These are phyloP conservation scores for Corythornis cristatus DNA, from an alignment of 2,113 vertebrate genomes.

Conservation along the genomic window DNA sequence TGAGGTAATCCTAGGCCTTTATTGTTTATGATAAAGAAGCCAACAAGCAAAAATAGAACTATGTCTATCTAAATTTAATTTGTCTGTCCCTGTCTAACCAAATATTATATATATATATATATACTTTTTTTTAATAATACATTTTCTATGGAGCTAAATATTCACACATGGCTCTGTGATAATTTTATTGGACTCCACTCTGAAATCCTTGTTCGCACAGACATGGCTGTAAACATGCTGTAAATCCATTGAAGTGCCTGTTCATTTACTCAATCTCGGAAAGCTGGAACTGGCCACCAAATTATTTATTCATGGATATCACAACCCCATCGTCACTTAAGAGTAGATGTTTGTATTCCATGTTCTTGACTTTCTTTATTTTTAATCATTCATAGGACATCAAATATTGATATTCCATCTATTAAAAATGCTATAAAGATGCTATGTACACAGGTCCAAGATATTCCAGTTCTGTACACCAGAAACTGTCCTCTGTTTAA, in stretches of 20 bases:
- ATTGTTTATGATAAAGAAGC: not conserved
- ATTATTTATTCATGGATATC: slow-evolving; percentile 61
- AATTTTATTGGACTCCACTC: slow-evolving; percentile 8
- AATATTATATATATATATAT: not conserved
- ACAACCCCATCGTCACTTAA: slow-evolving; percentile 32
- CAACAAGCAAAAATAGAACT: not conserved
- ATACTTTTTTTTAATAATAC: not conserved
- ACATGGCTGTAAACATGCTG: not conserved
- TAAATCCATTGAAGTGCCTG: slow-evolving; percentile 18
- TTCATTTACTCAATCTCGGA: not conserved
- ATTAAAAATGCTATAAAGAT: slow-evolving; percentile 64
- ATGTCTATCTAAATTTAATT: slow-evolving; percentile 19
- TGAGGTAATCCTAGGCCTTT: not conserved
- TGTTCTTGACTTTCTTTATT: slow-evolving; percentile 57
- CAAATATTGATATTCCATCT: slow-evolving; percentile 48
- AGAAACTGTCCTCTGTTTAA: slow-evolving; percentile 22
- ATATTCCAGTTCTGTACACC: not conserved
- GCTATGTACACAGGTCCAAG: not conserved
- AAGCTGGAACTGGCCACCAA: not conserved
- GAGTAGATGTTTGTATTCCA: slow-evolving; percentile 63
- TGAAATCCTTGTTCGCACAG: slow-evolving; percentile 22
- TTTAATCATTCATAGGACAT: slow-evolving; percentile 53
- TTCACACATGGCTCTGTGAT: not conserved
- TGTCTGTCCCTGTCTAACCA: not conserved
- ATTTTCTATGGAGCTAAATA: slow-evolving; percentile 19